Evolutionary conservation across 2,797 vertebrate species (phyloP).

Genomic region (Sebastes trivittatus): DNA sequence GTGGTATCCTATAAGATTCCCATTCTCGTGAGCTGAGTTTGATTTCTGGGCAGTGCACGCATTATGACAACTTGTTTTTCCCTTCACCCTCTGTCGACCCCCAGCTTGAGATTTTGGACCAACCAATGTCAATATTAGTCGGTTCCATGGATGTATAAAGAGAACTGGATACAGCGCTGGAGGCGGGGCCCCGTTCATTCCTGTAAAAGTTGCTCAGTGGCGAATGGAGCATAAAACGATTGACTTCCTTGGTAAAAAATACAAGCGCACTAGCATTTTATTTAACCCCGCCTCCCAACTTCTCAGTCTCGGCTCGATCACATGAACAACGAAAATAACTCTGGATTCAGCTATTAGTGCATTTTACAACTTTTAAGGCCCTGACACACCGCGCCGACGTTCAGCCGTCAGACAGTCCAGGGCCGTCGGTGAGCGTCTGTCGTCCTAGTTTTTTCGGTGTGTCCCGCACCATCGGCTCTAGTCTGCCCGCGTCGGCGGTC

Average conservation of each 20-base stretch:
- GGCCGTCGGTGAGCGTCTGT: too few relatives aligned
- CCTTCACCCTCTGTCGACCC: neutral
- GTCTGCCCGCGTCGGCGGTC: too few relatives aligned
- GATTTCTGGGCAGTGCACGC: slow-evolving; percentile 87
- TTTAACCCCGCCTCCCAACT: neutral
- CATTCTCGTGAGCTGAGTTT: slow-evolving; percentile 91
- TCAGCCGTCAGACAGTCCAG: too few relatives aligned
- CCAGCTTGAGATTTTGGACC: neutral
- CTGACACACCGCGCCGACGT: too few relatives aligned
- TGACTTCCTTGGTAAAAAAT: neutral
- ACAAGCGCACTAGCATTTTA: neutral
- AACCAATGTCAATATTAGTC: neutral
- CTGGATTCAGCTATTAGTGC: neutral
- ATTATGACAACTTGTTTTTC: neutral
- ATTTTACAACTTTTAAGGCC: neutral
- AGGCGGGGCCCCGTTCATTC: too few relatives aligned
- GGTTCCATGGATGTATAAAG: neutral
- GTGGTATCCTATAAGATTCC: slow-evolving; percentile 92
- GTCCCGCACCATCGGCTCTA: too few relatives aligned
- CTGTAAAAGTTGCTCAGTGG: neutral
- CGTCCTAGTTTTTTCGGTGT: too few relatives aligned
- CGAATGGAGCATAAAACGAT: neutral
- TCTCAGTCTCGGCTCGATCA: neutral
- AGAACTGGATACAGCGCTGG: too few relatives aligned
- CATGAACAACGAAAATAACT: neutral